These are phyloP conservation scores for Leptinotarsa defecta DNA, from an alignment of 1,140 invertebrate genomes.

Conservation along the genomic window DNA sequence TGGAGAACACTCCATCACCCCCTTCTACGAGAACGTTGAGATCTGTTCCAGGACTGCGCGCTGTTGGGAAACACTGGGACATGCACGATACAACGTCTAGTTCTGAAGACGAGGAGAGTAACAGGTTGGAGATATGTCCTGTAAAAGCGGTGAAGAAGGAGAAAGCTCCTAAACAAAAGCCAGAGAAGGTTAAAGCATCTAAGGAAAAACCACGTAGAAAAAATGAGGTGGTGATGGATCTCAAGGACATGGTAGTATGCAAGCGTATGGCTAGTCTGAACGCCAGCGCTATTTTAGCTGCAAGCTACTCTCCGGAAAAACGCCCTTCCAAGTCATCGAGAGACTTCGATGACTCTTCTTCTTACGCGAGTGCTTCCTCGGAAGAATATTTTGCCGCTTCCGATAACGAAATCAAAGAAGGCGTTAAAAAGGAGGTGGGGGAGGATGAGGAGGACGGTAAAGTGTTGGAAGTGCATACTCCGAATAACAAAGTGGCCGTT, in stretches of 20 bases:
- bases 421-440: slow-evolving; percentile 56
- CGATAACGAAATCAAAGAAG: slow-evolving; percentile 56
- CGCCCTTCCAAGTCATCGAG: slow-evolving; percentile 62
- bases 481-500: slow-evolving; percentile 66
- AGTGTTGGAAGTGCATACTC: slow-evolving; percentile 62
- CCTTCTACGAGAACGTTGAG: slow-evolving; percentile 65
- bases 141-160: slow-evolving; percentile 26
- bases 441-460: slow-evolving; percentile 59
- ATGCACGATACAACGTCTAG: slow-evolving; percentile 67
- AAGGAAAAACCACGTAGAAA: slow-evolving; percentile 49
- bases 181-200: slow-evolving; percentile 35
- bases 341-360: slow-evolving; percentile 60
- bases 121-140: slow-evolving; percentile 32
- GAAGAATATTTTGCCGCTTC: slow-evolving; percentile 41
- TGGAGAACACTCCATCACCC: slow-evolving; percentile 49
- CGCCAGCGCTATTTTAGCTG: slow-evolving; percentile 88
- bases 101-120: slow-evolving; percentile 58
- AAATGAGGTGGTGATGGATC: slow-evolving; percentile 76
- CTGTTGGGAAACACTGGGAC: slow-evolving; percentile 82
- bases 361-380: slow-evolving; percentile 61
- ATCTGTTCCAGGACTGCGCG: slow-evolving; percentile 73
- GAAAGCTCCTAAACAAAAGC: slow-evolving; percentile 32
- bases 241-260: slow-evolving; percentile 85
- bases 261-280: slow-evolving; percentile 93
- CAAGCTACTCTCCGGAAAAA: slow-evolving; percentile 82